Base-by-base conservation (phyloP, 1,140 invertebrate species). In the Limonius californicus region DNA sequence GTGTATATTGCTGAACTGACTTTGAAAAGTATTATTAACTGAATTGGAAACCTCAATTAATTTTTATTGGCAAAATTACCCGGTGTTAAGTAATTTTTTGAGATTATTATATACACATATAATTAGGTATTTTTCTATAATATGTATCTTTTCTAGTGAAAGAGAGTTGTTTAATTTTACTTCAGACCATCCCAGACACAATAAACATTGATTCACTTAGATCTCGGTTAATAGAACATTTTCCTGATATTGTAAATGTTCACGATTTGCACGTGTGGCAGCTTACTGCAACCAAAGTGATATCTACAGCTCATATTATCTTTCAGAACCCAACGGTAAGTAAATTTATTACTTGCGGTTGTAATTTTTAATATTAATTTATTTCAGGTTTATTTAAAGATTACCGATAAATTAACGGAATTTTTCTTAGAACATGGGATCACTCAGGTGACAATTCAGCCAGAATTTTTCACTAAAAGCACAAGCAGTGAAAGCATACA, bases 181-280 rank as follows among this genome's bases (percentile, higher is more conserved):
- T 93, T 1, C 89, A 92, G 77, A 92, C 89, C 1, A 90, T 92
- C 42, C 90, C 91, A 1, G 87, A 84, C 64, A 84, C 89, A 43
- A 90, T 92, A 21, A 85, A 92, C 65, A 86, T 92, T 21, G 81
- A 86, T 54, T 79, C 77, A 1, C 78, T 91, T 20, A 85, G 87
- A 62, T 78, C 78, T 19, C 81, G 87, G 64, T 71, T 92, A 9
- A 71, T 87, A 0, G 76, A 79, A 57, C 81, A 84, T 70, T 95
- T 95, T 76, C 90, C 90, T 0, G 86, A 86, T 47, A 87, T 92
- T 42, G 78, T 89, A 0, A 89, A 89, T 66, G 84, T 92, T 11
- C 90, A 93, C 66, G 90, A 93, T 75, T 80, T 92, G 12, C 90
- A 92, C 65, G 84, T 92, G 2, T 92, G 90, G 90, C 85, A 89